A percentile compares a stretch with the other conserved stretches of the same genome.
Evolutionary conservation across 2,113 vertebrate genomes (phyloP).

Genomic region (Heterocephalus glaber): DNA sequence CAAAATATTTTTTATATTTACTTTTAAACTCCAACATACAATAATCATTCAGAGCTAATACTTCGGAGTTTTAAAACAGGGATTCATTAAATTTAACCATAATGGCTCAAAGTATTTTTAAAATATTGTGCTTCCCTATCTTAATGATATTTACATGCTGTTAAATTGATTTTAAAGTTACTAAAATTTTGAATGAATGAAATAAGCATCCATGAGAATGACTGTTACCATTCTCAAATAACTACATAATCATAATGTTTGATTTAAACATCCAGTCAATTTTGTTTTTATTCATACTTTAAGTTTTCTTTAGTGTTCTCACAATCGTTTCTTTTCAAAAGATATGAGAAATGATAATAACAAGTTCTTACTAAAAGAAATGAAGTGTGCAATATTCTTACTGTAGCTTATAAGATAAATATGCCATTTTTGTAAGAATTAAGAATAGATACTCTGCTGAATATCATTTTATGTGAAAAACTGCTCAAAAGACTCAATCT

Average conservation of each 20-base stretch:
- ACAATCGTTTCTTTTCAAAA: not conserved
- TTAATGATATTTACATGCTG: not conserved
- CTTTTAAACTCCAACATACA: not conserved
- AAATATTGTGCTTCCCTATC: not conserved
- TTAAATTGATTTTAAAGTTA: not conserved
- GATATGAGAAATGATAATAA: not conserved
- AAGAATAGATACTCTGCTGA: not conserved
- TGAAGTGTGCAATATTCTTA: not conserved
- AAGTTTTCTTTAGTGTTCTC: not conserved
- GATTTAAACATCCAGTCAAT: not conserved
- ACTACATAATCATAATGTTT: not conserved
- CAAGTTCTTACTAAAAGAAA: not conserved
- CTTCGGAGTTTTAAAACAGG: not conserved
- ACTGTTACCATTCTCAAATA: not conserved
- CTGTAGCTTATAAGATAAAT: not conserved
- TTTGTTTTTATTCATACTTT: constrained; percentile 23
- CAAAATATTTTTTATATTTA: not conserved
- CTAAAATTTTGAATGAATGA: not conserved
- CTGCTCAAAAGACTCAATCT: not conserved
- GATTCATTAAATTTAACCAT: not conserved
- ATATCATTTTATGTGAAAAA: not conserved
- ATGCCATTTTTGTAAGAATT: not conserved
- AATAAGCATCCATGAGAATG: not conserved
- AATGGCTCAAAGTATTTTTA: not conserved
- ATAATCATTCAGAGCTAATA: not conserved